Evolutionary conservation across 2,888 invertebrate species (phyloP), one percentile per base, ranked within the genome.

Genomic region (Quadroppia sp.): DNA sequence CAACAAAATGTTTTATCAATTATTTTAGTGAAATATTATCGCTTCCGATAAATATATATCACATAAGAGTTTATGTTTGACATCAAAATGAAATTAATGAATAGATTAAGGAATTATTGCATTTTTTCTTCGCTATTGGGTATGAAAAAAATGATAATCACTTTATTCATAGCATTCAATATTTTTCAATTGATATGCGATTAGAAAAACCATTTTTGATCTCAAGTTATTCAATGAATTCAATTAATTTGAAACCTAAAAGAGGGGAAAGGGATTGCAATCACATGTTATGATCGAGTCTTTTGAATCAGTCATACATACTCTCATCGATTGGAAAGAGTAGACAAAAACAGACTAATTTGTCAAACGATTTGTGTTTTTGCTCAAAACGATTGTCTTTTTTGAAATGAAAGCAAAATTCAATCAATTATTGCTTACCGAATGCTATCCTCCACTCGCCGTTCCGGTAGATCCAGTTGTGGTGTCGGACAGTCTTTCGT

Each of bases 391-490:
- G 30, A 25, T 36, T 64, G n/a, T 36, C 13, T 64, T n/a, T 36
- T 64, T 36, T 61, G 7, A 30, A 64, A 20, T 20, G 2, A 45
- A 17, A 42, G 23, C 23, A 9, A 28, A 28, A 67, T 9, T 3
- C 61, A 76, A 75, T 36, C 50, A 71, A 75, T 67, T 74, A 75
- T 67, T 74, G 77, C 80, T 79, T 75, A 80, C 80, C 80, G 75
- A 80, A 80, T 71, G 79, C 79, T 75, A 80, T 80, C 74, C 78
- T 77, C 80, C 80, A 80, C 75, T 80, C 80, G 75, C 79, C 79
- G 74, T 80, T 78, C 48, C 78, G 77, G 77, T 77, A 80, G 71
- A 80, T 76, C 80, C 80, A 80, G 40, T 78, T 79, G 64, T 79
- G 79, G 75, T 79, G 79, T 45, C 79, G 76, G 28, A 77, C 77